A percentile compares a stretch with the other conserved stretches of the same genome.
These are phyloP conservation scores for Lithobates sylvaticus DNA, from an alignment of 2,797 vertebrate species.

Conservation along the genomic window DNA sequence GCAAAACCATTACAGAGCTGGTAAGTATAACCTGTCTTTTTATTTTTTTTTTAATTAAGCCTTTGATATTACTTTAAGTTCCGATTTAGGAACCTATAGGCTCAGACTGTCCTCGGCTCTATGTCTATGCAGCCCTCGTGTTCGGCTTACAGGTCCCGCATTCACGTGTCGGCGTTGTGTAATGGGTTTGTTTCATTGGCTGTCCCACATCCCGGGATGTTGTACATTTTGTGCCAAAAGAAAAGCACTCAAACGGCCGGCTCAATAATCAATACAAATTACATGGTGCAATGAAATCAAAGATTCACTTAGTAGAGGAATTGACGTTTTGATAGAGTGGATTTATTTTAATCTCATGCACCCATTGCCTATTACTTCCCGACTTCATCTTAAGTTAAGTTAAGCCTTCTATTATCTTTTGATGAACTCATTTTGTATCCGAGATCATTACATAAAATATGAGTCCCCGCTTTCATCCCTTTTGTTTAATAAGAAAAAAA, in stretches of 20 bases:
- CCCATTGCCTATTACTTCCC: slow-evolving; percentile 6
- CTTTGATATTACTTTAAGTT: too few species aligned
- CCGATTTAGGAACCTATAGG: too few species aligned
- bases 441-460: too few species aligned
- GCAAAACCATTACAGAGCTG: too few species aligned
- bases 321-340: slow-evolving; percentile 42
- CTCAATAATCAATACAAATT: slow-evolving; percentile 45
- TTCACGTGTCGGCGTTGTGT: too few species aligned
- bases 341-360: background rate
- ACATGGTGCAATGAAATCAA: slow-evolving; percentile 13
- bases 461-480: too few species aligned
- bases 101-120: too few species aligned
- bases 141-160: too few species aligned
- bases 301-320: slow-evolving; percentile 41
- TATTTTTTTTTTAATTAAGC: too few species aligned
- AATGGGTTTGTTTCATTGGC: background rate
- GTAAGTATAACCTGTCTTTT: too few species aligned
- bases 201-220: background rate
- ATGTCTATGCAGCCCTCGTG: too few species aligned
- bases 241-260: background rate
- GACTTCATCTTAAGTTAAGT: background rate
- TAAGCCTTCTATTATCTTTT: background rate
- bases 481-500: too few species aligned
- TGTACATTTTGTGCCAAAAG: background rate
- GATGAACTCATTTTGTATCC: background rate